These are phyloP conservation scores for Chrysina gloriosa DNA, from an alignment of 2,888 invertebrate species.

Conservation along the genomic window DNA sequence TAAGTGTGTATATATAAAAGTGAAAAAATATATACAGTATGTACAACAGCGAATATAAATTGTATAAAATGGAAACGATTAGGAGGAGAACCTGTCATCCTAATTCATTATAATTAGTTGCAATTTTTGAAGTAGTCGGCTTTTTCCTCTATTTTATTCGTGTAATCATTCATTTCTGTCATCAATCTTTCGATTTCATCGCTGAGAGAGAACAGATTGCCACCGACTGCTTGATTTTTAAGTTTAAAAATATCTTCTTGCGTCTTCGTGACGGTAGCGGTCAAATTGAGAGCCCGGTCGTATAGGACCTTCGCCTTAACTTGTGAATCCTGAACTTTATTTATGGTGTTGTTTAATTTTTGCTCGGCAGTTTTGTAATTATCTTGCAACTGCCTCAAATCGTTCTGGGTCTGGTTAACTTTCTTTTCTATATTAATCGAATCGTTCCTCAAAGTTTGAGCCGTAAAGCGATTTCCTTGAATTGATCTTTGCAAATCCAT, in stretches of 20 bases:
- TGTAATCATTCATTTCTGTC: slow-evolving; percentile 71
- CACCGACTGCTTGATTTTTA: slow-evolving; percentile 56
- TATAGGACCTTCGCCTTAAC: slow-evolving; percentile 82
- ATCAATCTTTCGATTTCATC: slow-evolving; percentile 72
- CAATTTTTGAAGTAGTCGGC: slow-evolving; percentile 70
- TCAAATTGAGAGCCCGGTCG: slow-evolving; percentile 84
- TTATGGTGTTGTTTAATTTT: slow-evolving; percentile 78
- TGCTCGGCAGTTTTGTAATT: slow-evolving; percentile 80
- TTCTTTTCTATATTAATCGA: slow-evolving; percentile 79
- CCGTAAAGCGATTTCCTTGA: slow-evolving; percentile 83
- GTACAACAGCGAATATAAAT: slow-evolving; percentile 14
- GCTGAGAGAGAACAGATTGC: slow-evolving; percentile 69
- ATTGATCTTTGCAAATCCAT: slow-evolving; percentile 83
- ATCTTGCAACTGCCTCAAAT: slow-evolving; percentile 73
- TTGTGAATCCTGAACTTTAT: slow-evolving; percentile 81
- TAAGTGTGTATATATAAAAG: neutral
- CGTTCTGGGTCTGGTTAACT: slow-evolving; percentile 76
- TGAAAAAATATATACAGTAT: slow-evolving; percentile 24
- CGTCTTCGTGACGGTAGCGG: slow-evolving; percentile 65
- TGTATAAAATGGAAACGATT: neutral
- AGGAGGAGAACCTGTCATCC: neutral
- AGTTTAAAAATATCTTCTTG: slow-evolving; percentile 59
- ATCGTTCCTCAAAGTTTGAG: slow-evolving; percentile 83
- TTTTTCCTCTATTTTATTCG: slow-evolving; percentile 70
- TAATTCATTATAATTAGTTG: slow-evolving; percentile 22